Base-by-base conservation (phyloP, 1,140 invertebrate species). In the Panagrolaimus sp. region DNA sequence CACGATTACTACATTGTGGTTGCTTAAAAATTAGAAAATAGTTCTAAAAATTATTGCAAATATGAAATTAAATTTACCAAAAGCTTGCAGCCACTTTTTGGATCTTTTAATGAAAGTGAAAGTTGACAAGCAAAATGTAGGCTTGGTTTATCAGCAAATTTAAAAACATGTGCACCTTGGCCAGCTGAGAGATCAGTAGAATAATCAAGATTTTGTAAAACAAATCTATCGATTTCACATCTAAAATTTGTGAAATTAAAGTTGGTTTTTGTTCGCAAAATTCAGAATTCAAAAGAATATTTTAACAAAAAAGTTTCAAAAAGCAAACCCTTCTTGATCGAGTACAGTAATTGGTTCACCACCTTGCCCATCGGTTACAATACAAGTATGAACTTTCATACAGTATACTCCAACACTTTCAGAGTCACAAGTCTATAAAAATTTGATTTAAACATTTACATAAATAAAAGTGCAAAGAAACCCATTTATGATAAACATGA, bases 111-210 rank as follows among this genome's bases (percentile, higher is more conserved):
- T 23, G 79, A 72, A 45, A 81, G 63, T 63, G 81, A 79, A 61
- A 81, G 72, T 65, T 81, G 79, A 63, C 79, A 81, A 43, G 82
- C 82, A 67, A 81, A 81, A 66, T 82, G 75, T 4, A 81, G 69
- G 4, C 74, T 71, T 9, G 81, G 76, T 68, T 76, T 78, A 47
- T 81, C 79, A 23, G 79, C 79, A 66, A 82, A 81, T 66, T 81
- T 82, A 67, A 81, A 81, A 11, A 81, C 79, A 27, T 72, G 81
- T n/a, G 80, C 69, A 0, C 16, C 42, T 63, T 81, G 81, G 9
- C 80, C 80, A 23, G 80, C 79, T 7, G 43, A 65, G 46, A 81
- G 66, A 67, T 81, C 79, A 47, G 51, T 67, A 2, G 67, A 53
- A 63, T 81, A 81, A 16, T 81, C 78, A 14, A 77, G 64, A 44